Base-by-base conservation (phyloP, 2,797 vertebrate genomes). In the Ciconia nigra region DNA sequence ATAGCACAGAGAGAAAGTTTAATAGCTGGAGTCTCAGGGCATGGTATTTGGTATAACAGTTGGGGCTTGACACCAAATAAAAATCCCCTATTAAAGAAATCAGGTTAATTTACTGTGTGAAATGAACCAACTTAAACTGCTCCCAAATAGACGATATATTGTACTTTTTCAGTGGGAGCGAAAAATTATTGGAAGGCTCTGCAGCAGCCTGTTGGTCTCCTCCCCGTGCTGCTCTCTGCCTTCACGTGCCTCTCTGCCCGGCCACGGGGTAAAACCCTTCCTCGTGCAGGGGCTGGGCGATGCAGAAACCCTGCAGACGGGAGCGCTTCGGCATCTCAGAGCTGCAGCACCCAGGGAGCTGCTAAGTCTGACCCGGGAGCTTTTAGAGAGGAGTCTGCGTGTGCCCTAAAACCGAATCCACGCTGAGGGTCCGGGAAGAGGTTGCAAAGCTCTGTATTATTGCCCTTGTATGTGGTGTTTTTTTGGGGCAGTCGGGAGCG, bases 1-100 rank as follows among this genome's bases (percentile, higher is more conserved):
- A 1, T 1, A n/a, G 47, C 35, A 13, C 47, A 8, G 59, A 67
- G 17, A 47, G 69, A 31, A 89, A 44, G n/a, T 81, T 92, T 89
- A 95, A 93, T 81, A 87, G 71, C 86, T 52, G 93, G 47, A 78
- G 41, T 96, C 94, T 93, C 70, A 81, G 88, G 89, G 89, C 19
- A 13, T 20, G 13, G 86, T 51, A 54, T 79, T 90, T 87, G 91
- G 96, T 65, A 25, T 46, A 91, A 39, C 83, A 73, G 63, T n/a
- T 76, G 87, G 93, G 96, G 81, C 87, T 89, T 77, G 92, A 97
- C 94, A 97, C 97, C 94, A 95, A 89, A 84, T 96, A 94, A 96
- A 87, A 87, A 79, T 88, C 74, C 54, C 67, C 96, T 94, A 37
- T 95, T 95, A 93, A 97, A 96, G 92, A 73, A 69, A 93, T 92